These are phyloP conservation scores for Cyprinodon diabolis DNA, from an alignment of 2,797 vertebrate species.

Conservation along the genomic window DNA sequence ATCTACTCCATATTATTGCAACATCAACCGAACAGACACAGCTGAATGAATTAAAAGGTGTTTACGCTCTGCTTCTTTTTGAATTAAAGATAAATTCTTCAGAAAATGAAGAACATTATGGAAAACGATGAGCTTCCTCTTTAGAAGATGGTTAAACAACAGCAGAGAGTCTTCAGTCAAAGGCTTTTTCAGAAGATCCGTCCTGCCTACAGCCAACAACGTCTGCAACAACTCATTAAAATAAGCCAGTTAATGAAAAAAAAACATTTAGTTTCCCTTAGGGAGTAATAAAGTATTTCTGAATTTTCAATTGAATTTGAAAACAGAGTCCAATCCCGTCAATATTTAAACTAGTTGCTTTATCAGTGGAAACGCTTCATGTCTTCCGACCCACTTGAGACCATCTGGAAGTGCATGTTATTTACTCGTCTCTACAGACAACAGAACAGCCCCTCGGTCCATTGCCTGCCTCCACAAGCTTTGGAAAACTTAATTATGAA, in stretches of 20 bases:
- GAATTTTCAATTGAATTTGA: neutral
- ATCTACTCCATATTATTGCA: slow-evolving; percentile 22
- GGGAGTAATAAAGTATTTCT: too few species aligned
- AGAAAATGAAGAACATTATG: too few species aligned
- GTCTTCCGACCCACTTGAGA: neutral
- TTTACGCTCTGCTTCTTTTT: slow-evolving; percentile 8
- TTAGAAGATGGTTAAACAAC: too few species aligned
- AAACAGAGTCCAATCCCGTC: slow-evolving; percentile 7
- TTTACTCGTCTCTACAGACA: slow-evolving; percentile 1
- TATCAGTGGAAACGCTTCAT: neutral
- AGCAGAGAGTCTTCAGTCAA: too few species aligned
- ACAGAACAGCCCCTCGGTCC: slow-evolving; percentile 23
- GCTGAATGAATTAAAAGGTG: slow-evolving; percentile 40
- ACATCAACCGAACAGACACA: slow-evolving; percentile 21
- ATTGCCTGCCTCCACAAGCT: slow-evolving; percentile 41
- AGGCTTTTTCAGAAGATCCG: too few species aligned
- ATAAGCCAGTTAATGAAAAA: too few species aligned
- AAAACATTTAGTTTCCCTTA: too few species aligned
- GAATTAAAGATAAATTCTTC: neutral
- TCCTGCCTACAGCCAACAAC: too few species aligned
- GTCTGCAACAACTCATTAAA: too few species aligned
- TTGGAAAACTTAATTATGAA: slow-evolving; percentile 49
- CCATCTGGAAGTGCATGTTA: neutral
- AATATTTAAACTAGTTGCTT: slow-evolving; percentile 6
- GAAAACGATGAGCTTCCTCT: too few species aligned